A percentile compares a stretch with the other conserved stretches of the same genome.
These are phyloP conservation scores for Nerophis ophidion DNA, from an alignment of 2,113 vertebrate species.

Conservation along the genomic window DNA sequence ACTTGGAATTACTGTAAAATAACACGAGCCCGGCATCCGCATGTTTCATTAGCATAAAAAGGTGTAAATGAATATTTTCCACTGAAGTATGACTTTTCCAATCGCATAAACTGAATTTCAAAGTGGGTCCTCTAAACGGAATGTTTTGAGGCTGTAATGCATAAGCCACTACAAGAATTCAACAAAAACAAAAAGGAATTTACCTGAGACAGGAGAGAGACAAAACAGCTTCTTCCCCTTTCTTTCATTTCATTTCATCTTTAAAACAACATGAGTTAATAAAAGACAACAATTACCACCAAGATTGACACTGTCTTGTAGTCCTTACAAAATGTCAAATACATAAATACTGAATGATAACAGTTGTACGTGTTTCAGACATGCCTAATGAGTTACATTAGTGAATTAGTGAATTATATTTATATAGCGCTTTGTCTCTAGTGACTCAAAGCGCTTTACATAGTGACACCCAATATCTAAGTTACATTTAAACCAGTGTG, in stretches of 20 bases:
- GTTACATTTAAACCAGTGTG: too few relatives aligned
- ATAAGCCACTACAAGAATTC: neutral
- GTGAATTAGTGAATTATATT: too few relatives aligned
- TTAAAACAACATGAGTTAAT: too few relatives aligned
- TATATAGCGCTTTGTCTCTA: too few relatives aligned
- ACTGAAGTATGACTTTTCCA: neutral
- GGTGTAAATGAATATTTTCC: neutral
- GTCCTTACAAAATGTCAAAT: neutral
- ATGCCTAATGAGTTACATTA: too few relatives aligned
- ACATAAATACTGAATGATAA: neutral
- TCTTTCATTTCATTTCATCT: too few relatives aligned
- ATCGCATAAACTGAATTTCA: conserved; percentile 2
- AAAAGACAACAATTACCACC: too few relatives aligned
- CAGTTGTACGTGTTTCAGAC: too few relatives aligned
- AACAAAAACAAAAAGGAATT: neutral
- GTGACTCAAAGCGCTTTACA: too few relatives aligned
- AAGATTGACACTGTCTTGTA: neutral
- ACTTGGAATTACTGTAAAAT: neutral
- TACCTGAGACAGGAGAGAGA: neutral
- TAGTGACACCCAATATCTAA: too few relatives aligned
- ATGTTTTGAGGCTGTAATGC: neutral
- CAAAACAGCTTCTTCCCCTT: too few relatives aligned
- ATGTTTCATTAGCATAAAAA: conserved; percentile 2
- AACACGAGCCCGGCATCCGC: neutral
- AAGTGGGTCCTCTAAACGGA: neutral